Evolutionary conservation across 2,888 invertebrate genomes (phyloP).

Genomic region (Pachymerium ferrugineum): DNA sequence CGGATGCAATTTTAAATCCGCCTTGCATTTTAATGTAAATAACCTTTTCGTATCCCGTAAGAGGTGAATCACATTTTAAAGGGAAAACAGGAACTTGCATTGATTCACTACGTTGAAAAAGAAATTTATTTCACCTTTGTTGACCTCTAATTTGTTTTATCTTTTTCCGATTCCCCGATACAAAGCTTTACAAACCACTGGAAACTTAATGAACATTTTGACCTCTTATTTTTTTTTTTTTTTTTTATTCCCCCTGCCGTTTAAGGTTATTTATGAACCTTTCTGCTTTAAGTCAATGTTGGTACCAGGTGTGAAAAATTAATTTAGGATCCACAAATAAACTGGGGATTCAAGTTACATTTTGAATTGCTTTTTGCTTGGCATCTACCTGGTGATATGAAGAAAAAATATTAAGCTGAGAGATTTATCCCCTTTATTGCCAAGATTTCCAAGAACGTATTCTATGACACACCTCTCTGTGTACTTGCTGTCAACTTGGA

Average conservation of each 20-base stretch:
- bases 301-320: constrained; percentile 1
- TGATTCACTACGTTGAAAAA: too few relatives aligned
- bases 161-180: too few relatives aligned
- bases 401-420: constrained; percentile 5
- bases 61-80: too few relatives aligned
- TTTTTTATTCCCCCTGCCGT: background rate
- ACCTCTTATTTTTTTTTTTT: too few relatives aligned
- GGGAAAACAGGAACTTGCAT: too few relatives aligned
- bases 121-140: too few relatives aligned
- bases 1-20: background rate
- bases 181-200: too few relatives aligned
- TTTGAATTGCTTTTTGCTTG: background rate
- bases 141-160: too few relatives aligned
- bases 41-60: too few relatives aligned
- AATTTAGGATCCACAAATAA: constrained; percentile 13
- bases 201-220: too few relatives aligned
- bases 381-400: background rate
- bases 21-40: background rate
- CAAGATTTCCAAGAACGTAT: background rate
- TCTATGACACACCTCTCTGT: background rate
- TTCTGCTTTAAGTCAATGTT: background rate
- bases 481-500: background rate
- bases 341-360: background rate
- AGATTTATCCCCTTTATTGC: constrained; percentile 3
- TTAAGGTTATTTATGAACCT: background rate